Evolutionary conservation across 2,113 vertebrate genomes (phyloP).

Genomic region (Sarotherodon lohbergeri): DNA sequence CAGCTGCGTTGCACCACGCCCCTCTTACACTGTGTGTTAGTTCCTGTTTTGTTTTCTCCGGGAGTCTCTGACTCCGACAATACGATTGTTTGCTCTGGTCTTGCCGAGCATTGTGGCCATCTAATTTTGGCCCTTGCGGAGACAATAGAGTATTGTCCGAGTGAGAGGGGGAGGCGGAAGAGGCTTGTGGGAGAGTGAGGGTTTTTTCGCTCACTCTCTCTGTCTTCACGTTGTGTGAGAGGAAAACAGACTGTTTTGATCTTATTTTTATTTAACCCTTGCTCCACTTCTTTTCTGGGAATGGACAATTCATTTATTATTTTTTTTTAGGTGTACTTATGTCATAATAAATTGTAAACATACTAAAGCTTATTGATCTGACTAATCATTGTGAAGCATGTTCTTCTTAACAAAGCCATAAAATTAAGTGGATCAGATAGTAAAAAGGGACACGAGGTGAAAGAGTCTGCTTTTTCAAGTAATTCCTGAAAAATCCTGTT

Average conservation of each 20-base stretch:
- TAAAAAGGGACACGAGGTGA: background rate
- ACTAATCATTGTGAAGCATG: background rate
- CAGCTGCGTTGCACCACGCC: slow-evolving; percentile 55
- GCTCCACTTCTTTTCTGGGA: background rate
- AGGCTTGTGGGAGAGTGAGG: slow-evolving; percentile 15
- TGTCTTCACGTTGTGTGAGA: background rate
- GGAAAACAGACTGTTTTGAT: background rate
- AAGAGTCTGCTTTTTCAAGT: background rate
- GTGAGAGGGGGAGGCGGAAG: background rate
- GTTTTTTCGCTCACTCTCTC: slow-evolving; percentile 17
- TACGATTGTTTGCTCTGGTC: slow-evolving; percentile 55
- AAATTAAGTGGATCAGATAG: background rate
- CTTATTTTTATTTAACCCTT: background rate
- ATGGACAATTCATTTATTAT: background rate
- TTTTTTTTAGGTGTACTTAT: background rate
- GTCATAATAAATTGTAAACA: background rate
- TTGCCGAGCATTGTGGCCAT: slow-evolving; percentile 52
- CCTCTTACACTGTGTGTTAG: slow-evolving; percentile 5
- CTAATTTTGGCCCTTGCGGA: slow-evolving; percentile 55
- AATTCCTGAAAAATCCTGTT: background rate
- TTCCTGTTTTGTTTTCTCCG: slow-evolving; percentile 62
- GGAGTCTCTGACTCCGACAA: slow-evolving; percentile 36
- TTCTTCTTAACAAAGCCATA: background rate
- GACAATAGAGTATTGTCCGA: slow-evolving; percentile 70
- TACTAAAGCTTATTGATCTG: background rate